Percentiles rank a stretch among this genome's conserved stretches.
Evolutionary conservation across 2,797 vertebrate genomes (phyloP).

Genomic region (Microctenopoma steveboyesi): DNA sequence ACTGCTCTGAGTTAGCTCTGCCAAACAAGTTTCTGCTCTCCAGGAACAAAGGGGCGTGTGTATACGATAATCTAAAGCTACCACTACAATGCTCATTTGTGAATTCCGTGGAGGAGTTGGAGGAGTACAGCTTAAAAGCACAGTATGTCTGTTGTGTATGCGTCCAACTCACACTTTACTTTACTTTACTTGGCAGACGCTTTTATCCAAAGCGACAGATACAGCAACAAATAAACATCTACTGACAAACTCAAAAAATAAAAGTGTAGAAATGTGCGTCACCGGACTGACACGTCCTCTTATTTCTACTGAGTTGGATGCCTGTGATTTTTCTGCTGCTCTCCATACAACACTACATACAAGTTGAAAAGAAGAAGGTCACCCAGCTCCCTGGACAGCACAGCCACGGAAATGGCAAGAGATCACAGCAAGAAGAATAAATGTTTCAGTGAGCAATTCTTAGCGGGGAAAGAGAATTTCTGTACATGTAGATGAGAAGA

Average conservation of each 20-base stretch:
- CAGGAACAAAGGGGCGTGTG: slow-evolving; percentile 64
- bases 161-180: not conserved
- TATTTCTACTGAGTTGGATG: slow-evolving; percentile 26
- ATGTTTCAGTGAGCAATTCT: slow-evolving; percentile 72
- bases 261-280: slow-evolving; percentile 24
- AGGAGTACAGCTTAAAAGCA: slow-evolving; percentile 19
- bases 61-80: slow-evolving; percentile 66
- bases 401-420: slow-evolving; percentile 42
- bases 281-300: not conserved
- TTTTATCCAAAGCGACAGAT: not conserved
- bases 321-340: slow-evolving; percentile 30
- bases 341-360: slow-evolving; percentile 39
- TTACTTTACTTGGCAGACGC: too few relatives aligned
- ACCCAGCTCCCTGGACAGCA: slow-evolving; percentile 49
- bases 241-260: not conserved
- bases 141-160: slow-evolving; percentile 1
- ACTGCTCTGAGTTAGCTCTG: slow-evolving; percentile 56
- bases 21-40: slow-evolving; percentile 80
- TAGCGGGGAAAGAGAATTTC: slow-evolving; percentile 62
- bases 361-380: slow-evolving; percentile 54
- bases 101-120: slow-evolving; percentile 12
- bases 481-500: slow-evolving; percentile 78
- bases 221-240: not conserved
- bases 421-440: slow-evolving; percentile 68
- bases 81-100: slow-evolving; percentile 61